Conservation (phyloP, 2,888 invertebrate species). For the Drosophila hamatofila region DNA sequence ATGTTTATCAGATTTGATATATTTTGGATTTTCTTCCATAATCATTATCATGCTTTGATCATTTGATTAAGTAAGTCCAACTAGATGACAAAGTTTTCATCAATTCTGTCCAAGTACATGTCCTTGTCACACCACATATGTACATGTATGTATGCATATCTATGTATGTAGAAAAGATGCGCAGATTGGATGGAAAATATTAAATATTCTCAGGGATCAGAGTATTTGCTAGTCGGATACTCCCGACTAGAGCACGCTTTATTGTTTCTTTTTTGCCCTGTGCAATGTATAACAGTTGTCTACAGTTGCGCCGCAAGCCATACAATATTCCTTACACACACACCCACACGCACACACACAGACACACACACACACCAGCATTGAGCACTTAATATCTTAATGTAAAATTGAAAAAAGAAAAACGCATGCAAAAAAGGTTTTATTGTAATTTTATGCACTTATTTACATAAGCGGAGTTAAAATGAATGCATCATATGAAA, state of each 20-base stretch:
- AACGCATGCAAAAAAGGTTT: slow-evolving; percentile 26
- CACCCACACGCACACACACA: not conserved
- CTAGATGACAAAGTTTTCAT: not conserved
- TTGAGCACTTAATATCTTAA: slow-evolving; percentile 61
- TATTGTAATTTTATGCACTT: slow-evolving; percentile 75
- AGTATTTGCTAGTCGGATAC: not conserved
- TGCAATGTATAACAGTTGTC: slow-evolving; percentile 30
- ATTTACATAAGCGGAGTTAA: slow-evolving; percentile 72
- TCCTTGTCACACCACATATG: not conserved
- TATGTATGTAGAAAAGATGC: not conserved
- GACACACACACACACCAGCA: not conserved
- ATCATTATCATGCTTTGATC: too few species aligned
- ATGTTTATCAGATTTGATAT: not conserved
- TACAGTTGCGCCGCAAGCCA: slow-evolving; percentile 27
- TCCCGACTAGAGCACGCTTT: not conserved
- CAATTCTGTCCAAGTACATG: not conserved
- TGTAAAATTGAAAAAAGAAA: slow-evolving; percentile 29
- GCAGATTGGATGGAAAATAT: too few species aligned
- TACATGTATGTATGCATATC: too few species aligned
- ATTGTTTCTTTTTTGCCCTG: slow-evolving; percentile 12
- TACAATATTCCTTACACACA: slow-evolving; percentile 7
- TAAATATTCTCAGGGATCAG: not conserved
- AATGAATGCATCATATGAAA: slow-evolving; percentile 70
- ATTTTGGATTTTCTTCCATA: not conserved
- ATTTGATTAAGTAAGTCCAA: not conserved